Evolutionary conservation across 2,797 vertebrate genomes (phyloP).

Genomic region (Oreortyx pictus): DNA sequence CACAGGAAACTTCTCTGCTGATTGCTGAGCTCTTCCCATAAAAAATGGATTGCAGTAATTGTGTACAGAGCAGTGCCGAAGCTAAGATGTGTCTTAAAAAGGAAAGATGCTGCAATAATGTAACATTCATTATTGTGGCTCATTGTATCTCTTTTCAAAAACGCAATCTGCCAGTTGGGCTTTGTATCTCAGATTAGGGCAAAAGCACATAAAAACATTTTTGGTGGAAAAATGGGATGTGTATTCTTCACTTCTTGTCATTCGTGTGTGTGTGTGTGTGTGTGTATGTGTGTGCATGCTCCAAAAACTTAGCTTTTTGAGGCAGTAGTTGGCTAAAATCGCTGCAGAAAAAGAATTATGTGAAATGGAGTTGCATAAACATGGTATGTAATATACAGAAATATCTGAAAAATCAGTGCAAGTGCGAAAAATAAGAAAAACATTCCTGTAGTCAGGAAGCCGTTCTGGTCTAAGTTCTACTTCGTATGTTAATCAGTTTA

Average conservation of each 20-base stretch:
- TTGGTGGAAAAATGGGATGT: not conserved
- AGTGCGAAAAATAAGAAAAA: not conserved
- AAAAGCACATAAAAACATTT: not conserved
- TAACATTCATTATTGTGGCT: not conserved
- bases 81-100: not conserved
- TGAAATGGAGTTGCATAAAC: not conserved
- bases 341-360: not conserved
- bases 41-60: not conserved
- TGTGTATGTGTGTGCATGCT: not conserved
- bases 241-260: not conserved
- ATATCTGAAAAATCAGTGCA: not conserved
- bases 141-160: not conserved
- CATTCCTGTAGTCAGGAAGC: not conserved
- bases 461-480: not conserved
- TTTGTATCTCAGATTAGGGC: not conserved
- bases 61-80: not conserved
- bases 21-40: not conserved
- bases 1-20: not conserved
- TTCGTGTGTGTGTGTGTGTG: not conserved
- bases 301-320: not conserved
- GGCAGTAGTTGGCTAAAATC: not conserved
- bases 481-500: accelerated
- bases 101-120: not conserved
- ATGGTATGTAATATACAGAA: not conserved
- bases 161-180: not conserved